Evolutionary conservation across 1,140 invertebrate species (phyloP).

Genomic region (Oedothorax gibbosus): DNA sequence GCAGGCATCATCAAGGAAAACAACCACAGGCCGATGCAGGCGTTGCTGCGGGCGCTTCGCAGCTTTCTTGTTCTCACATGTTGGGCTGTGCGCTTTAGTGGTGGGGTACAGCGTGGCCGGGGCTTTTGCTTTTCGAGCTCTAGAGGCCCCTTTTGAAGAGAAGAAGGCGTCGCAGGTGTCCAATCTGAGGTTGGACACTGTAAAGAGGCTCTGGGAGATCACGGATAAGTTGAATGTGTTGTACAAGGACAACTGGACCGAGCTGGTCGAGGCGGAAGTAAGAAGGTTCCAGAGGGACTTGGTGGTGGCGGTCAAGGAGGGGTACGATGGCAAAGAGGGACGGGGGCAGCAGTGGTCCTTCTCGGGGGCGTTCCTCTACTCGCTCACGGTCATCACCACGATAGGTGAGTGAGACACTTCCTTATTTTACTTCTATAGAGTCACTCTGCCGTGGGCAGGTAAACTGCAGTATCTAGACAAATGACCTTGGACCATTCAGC

Average conservation of each 20-base stretch:
- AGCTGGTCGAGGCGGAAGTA: constrained; percentile 73
- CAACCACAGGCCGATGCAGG: constrained; percentile 71
- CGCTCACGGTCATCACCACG: constrained; percentile 96
- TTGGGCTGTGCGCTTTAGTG: constrained; percentile 90
- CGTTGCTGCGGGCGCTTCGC: constrained; percentile 84
- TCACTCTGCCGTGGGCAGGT: too few relatives aligned
- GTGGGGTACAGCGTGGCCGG: constrained; percentile 93
- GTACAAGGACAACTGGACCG: constrained; percentile 94
- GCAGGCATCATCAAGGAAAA: background rate
- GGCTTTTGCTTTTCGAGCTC: constrained; percentile 91
- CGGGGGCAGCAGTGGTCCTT: constrained; percentile 84
- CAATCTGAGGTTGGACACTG: constrained; percentile 66
- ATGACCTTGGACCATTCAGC: too few relatives aligned
- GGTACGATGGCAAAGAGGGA: constrained; percentile 79
- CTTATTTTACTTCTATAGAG: background rate
- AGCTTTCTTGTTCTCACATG: constrained; percentile 94
- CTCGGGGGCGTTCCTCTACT: constrained; percentile 92
- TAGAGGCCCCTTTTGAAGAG: constrained; percentile 81
- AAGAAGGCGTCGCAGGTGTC: constrained; percentile 71
- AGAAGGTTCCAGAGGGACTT: constrained; percentile 88
- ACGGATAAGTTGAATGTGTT: constrained; percentile 93
- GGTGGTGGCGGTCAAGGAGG: constrained; percentile 78
- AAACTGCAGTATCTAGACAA: too few relatives aligned
- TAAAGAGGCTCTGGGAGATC: constrained; percentile 85
- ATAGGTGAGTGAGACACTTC: constrained; percentile 79